Conservation (phyloP, 2,797 vertebrate species). For the Pipistrellus pygmaeus region DNA sequence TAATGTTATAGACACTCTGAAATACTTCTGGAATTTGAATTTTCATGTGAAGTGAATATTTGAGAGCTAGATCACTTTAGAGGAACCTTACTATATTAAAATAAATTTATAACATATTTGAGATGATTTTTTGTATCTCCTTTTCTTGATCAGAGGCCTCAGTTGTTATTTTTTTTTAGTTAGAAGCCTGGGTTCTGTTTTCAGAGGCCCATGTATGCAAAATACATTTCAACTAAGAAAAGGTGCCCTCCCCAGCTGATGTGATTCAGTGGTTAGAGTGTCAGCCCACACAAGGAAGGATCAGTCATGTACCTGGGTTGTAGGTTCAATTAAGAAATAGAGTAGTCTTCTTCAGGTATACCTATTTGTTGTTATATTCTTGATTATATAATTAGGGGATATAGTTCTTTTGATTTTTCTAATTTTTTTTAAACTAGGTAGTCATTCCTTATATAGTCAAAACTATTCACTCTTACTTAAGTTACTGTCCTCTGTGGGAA, state of each 20-base stretch:
- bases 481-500: background rate
- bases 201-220: background rate
- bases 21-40: slow-evolving; percentile 33
- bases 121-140: background rate
- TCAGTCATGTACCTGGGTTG: background rate
- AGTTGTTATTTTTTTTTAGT: background rate
- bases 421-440: background rate
- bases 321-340: background rate
- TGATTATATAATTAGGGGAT: background rate
- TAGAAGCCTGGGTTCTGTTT: background rate
- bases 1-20: background rate
- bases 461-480: slow-evolving; percentile 10
- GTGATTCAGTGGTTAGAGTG: background rate
- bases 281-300: background rate
- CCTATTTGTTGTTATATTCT: background rate
- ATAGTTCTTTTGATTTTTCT: slow-evolving; percentile 1
- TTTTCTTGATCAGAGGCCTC: background rate
- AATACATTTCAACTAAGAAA: slow-evolving; percentile 30
- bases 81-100: background rate
- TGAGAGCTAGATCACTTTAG: slow-evolving; percentile 13
- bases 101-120: background rate
- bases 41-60: background rate
- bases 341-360: background rate
- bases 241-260: background rate
- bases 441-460: slow-evolving; percentile 31